Evolutionary conservation across 2,888 invertebrate species (phyloP), one percentile per base, ranked within the genome.

Genomic region (Stegophylla sp.): DNA sequence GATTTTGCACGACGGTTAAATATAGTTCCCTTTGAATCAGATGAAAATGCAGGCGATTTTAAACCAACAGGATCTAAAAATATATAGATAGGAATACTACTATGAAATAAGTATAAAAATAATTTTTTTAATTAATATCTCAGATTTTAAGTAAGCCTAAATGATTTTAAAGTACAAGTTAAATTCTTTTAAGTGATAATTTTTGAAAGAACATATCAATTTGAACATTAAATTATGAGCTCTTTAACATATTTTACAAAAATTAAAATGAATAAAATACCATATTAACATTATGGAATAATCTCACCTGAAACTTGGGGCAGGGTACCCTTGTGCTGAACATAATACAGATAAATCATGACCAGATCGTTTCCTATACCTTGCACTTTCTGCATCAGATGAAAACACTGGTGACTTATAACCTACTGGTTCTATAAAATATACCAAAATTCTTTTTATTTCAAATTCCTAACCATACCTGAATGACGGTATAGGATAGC

Each of bases 371-470:
- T 85, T 84, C 67, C 83, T 83, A 82, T 84, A 85, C 63, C 84
- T 84, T 85, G 86, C 88, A 85, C 85, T 88, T 87, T 86, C 89
- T 84, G 85, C 88, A 85, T 85, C 85, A 82, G 89, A 87, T 61
- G 90, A 89, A 87, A 91, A 90, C 59, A 89, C 88, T 77, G 91
- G 91, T 82, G 90, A 89, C 86, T 90, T 90, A 67, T 89, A 88
- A 84, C 90, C 91, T 83, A 90, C 88, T 28, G 85, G 85, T 82
- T 85, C 85, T 85, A 82, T 73, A 82, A 82, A 71, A 26, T 34
- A 81, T 10, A 63, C n/a, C 41, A 63, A 81, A 73, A 7, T 53
- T 23, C 56, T 73, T 81, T 73, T 56, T 59, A 77, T 41, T 69
- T 28, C 3, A 15, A 59, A 64, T 59, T 15, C 67, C 77, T 77